Evolutionary conservation across 2,888 invertebrate species (phyloP).

Genomic region (Pemphredon lugubris): DNA sequence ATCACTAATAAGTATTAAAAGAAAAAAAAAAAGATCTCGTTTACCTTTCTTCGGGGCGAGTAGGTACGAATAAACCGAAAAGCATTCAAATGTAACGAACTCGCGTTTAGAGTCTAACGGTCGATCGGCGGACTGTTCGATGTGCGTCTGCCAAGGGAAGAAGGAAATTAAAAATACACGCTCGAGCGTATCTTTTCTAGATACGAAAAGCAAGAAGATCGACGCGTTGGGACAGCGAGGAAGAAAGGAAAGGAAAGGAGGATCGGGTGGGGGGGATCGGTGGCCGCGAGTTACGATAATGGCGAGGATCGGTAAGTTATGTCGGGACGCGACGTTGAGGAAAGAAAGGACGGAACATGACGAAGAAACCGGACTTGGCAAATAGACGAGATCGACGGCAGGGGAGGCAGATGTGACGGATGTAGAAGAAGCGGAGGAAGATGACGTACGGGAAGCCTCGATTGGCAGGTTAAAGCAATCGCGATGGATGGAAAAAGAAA

Average conservation of each 20-base stretch:
- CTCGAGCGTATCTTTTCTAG: too few relatives aligned
- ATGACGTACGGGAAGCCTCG: conserved; percentile 29
- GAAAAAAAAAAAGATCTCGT: too few relatives aligned
- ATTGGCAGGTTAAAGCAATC: conserved; percentile 31
- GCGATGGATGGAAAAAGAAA: background rate
- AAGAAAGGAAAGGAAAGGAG: conserved; percentile 11
- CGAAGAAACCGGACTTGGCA: conserved; percentile 54
- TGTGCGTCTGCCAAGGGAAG: too few relatives aligned
- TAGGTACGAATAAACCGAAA: too few relatives aligned
- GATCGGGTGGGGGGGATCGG: background rate
- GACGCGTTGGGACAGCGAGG: too few relatives aligned
- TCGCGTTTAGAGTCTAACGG: too few relatives aligned
- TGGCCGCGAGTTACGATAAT: conserved; percentile 55
- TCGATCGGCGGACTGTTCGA: too few relatives aligned
- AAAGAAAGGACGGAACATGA: conserved; percentile 18
- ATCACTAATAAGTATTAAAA: too few relatives aligned
- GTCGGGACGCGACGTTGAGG: conserved; percentile 51
- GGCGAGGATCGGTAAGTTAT: conserved; percentile 57
- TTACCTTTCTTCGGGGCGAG: too few relatives aligned
- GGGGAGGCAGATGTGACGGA: background rate
- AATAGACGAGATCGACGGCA: conserved; percentile 49
- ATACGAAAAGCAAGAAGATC: too few relatives aligned
- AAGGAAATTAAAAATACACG: too few relatives aligned
- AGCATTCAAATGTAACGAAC: too few relatives aligned
- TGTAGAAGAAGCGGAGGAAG: conserved; percentile 35